Evolutionary conservation across 2,797 vertebrate genomes (phyloP), one percentile per base, ranked within the genome.

Genomic region (Pseudopleuronectes americanus): DNA sequence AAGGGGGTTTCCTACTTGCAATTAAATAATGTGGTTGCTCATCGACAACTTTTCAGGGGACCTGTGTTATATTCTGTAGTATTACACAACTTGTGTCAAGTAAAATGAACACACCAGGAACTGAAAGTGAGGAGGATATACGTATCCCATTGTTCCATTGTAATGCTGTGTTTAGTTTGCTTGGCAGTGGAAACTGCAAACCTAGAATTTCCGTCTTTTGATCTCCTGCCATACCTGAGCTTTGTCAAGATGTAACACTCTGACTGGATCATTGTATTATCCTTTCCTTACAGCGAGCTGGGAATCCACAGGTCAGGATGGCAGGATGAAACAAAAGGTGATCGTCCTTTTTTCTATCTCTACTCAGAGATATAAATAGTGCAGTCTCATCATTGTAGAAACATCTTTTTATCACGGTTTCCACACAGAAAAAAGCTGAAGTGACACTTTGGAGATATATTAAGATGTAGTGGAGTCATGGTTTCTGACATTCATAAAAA

Each of bases 401-500:
- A 68, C 23, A 49, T 7, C 8, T 26, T 67, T 68, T 55, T 31
- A 43, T 17, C 59, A n/a, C 13, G 28, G 28, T 56, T 38, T 24
- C 33, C n/a, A 45, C 41, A 66, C 4, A 53, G 41, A 3, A 61
- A 47, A 57, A 63, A 23, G 45, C 4, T 17, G 52, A 36, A 36
- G 8, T 28, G 22, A 64, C 12, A 23, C 2, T 54, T 12, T 57
- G 41, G 38, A 22, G 53, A 7, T 9, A 38, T 55, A 38, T 55
- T 14, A 61, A 33, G 16, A 57, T 60, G 48, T 31, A 56, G n/a
- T 62, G 4, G 49, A 64, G 28, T 56, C 68, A 22, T 60, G 48
- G 36, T 52, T 71, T 74, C n/a, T 63, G 65, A 80, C 61, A 57
- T 31, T 19, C 47, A 51, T 17, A 58, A 53, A 45, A 69, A 68